Evolutionary conservation across 1,140 invertebrate genomes (phyloP).

Genomic region (Euura lappo): DNA sequence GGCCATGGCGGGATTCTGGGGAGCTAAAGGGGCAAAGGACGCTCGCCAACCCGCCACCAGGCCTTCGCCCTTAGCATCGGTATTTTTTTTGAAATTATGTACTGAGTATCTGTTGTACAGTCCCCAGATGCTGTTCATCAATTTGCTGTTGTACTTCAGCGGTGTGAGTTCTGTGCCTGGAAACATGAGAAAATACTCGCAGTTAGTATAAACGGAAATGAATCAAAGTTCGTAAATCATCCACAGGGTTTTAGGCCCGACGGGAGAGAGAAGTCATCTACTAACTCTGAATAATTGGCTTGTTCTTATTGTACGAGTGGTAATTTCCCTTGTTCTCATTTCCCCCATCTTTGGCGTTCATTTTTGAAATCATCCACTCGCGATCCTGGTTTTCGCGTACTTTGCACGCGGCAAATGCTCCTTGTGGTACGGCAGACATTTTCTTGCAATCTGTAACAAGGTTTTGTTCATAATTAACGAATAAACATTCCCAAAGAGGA

Average conservation of each 20-base stretch:
- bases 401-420: conserved; percentile 63
- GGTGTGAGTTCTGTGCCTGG: conserved; percentile 64
- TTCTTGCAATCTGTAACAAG: conserved; percentile 43
- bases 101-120: conserved; percentile 85
- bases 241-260: background rate
- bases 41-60: conserved; percentile 35
- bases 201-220: conserved; percentile 13
- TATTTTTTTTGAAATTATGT: conserved; percentile 83
- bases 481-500: too few relatives aligned
- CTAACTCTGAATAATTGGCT: conserved; percentile 34
- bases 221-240: conserved; percentile 9
- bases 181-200: conserved; percentile 18
- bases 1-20: background rate
- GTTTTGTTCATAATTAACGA: background rate
- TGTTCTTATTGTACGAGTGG: conserved; percentile 24
- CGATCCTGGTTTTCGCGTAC: conserved; percentile 58
- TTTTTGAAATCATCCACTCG: conserved; percentile 45
- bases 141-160: conserved; percentile 81
- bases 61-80: conserved; percentile 61
- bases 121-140: conserved; percentile 92
- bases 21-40: background rate
- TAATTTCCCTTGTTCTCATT: conserved; percentile 28
- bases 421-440: conserved; percentile 65
- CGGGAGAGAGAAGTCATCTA: background rate
- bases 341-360: conserved; percentile 42